Evolutionary conservation across 2,797 vertebrate species (phyloP).

Genomic region (Carcharodon carcharias): DNA sequence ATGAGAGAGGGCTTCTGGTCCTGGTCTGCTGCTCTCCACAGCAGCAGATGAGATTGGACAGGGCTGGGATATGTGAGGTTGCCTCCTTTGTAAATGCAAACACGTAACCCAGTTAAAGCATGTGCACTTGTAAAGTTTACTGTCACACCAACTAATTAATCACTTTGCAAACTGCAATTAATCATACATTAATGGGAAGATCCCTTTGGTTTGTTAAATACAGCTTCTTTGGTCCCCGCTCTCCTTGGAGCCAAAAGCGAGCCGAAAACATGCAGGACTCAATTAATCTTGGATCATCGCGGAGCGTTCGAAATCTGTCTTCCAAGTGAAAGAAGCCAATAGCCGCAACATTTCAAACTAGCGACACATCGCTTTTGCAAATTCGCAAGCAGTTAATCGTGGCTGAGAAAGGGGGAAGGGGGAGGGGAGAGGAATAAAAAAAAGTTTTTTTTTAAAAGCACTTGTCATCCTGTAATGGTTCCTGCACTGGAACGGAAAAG

Average conservation of each 20-base stretch:
- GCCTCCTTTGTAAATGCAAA: constrained; percentile 56
- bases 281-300: constrained; percentile 65
- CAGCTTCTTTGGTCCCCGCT: constrained; percentile 50
- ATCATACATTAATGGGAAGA: constrained; percentile 79
- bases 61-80: constrained; percentile 80
- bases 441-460: background rate
- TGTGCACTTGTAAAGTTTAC: constrained; percentile 61
- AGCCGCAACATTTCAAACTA: constrained; percentile 58
- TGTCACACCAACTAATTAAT: constrained; percentile 83
- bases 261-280: constrained; percentile 62
- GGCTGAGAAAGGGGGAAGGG: too few species aligned
- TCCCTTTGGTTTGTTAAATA: constrained; percentile 65
- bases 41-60: constrained; percentile 70
- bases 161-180: constrained; percentile 65
- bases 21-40: constrained; percentile 61
- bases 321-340: constrained; percentile 63
- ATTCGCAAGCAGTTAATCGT: constrained; percentile 63
- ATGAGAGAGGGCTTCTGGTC: constrained; percentile 68
- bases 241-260: constrained; percentile 57
- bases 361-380: constrained; percentile 59
- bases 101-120: constrained; percentile 56
- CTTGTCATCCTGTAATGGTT: background rate
- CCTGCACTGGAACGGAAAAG: background rate
- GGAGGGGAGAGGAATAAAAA: too few species aligned
- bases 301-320: constrained; percentile 53